Percentiles rank a stretch among this genome's conserved stretches.
These are phyloP conservation scores for Epistrophe eligans DNA, from an alignment of 2,888 invertebrate species.

Conservation along the genomic window DNA sequence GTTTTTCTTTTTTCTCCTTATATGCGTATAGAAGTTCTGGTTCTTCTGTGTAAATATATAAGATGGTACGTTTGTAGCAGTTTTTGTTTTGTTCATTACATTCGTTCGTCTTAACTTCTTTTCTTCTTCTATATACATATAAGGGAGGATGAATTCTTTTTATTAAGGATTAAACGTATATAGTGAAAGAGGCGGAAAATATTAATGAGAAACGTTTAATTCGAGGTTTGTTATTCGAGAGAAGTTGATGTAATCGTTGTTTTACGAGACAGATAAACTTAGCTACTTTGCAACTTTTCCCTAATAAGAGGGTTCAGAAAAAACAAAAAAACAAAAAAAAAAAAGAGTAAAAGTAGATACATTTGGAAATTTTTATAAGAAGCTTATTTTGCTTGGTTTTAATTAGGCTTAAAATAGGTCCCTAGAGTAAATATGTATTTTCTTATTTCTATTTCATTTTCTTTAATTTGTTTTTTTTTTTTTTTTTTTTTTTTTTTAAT, in stretches of 20 bases:
- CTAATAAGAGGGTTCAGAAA: background rate
- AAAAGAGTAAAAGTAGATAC: background rate
- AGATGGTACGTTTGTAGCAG: background rate
- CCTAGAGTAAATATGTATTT: constrained; percentile 17
- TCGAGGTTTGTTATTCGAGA: constrained; percentile 23
- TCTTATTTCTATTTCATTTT: background rate
- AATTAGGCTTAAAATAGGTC: constrained; percentile 43
- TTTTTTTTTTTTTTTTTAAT: background rate
- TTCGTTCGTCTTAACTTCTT: background rate
- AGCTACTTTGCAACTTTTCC: constrained; percentile 9
- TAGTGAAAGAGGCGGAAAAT: constrained; percentile 60
- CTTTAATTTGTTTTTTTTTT: background rate
- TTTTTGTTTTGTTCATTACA: background rate
- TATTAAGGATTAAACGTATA: constrained; percentile 35
- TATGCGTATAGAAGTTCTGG: too few relatives aligned
- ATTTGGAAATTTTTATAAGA: constrained; percentile 48
- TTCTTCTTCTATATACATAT: background rate
- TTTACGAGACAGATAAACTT: constrained; percentile 45
- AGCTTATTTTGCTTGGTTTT: constrained; percentile 53
- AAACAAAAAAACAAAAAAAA: background rate
- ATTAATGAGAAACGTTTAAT: constrained; percentile 68
- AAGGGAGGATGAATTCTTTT: constrained; percentile 18
- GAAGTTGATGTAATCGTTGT: constrained; percentile 51
- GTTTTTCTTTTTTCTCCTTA: too few relatives aligned
- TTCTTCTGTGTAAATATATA: background rate